Percentiles rank a stretch among this genome's conserved stretches.
phyloP scores from a whole-genome alignment of 2,888 invertebrate genomes.

The Polia nebulosa region DNA sequence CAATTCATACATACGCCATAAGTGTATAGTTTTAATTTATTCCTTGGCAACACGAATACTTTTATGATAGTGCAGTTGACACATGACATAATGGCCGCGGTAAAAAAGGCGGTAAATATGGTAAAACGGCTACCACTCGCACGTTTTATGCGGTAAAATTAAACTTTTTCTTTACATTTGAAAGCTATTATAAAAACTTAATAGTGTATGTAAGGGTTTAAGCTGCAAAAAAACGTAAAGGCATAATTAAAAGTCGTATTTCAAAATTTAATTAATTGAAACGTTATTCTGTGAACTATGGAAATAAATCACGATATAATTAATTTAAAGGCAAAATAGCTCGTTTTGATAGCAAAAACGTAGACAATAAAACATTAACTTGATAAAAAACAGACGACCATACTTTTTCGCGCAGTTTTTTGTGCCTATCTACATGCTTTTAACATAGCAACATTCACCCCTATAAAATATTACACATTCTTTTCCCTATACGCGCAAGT shows the following conservation, averaged over 20 bases:
- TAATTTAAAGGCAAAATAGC: neutral
- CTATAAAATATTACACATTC: constrained; percentile 49
- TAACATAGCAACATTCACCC: constrained; percentile 45
- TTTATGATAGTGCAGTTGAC: constrained; percentile 78
- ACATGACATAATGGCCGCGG: constrained; percentile 74
- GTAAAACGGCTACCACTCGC: constrained; percentile 62
- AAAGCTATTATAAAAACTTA: constrained; percentile 39
- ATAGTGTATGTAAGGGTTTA: constrained; percentile 3
- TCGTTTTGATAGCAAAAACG: constrained; percentile 8
- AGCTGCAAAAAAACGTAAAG: neutral
- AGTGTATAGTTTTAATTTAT: constrained; percentile 74
- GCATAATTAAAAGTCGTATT: constrained; percentile 11
- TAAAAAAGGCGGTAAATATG: constrained; percentile 63
- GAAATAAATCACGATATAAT: constrained; percentile 22
- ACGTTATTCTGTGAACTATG: neutral
- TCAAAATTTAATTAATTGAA: constrained; percentile 16
- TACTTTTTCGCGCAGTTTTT: constrained; percentile 11
- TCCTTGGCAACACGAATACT: constrained; percentile 76
- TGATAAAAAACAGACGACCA: constrained; percentile 21
- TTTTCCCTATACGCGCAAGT: constrained; percentile 38
- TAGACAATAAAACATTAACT: constrained; percentile 16
- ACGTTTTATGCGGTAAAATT: constrained; percentile 57
- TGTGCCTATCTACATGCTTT: constrained; percentile 27
- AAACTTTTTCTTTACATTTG: constrained; percentile 46
- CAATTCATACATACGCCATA: constrained; percentile 28